phyloP scores from a whole-genome alignment of 2,113 vertebrate genomes.

The Melanerpes aurifrons region DNA sequence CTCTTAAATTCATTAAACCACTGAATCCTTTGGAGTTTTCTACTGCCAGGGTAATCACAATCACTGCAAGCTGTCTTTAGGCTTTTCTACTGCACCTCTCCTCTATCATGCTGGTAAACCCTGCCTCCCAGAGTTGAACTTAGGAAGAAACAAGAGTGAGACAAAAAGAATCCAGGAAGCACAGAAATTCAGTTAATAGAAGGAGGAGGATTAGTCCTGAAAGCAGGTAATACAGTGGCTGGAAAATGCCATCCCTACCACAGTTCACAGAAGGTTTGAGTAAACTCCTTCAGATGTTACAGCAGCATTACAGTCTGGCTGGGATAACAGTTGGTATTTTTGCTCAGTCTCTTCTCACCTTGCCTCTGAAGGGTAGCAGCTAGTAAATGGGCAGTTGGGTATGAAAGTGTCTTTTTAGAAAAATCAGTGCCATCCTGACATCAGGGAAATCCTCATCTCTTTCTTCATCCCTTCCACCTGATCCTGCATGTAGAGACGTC shows the following conservation, averaged over 20 bases:
- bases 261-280: not conserved
- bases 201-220: not conserved
- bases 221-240: not conserved
- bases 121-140: not conserved
- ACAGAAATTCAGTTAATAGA: not conserved
- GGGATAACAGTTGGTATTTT: not conserved
- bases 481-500: not conserved
- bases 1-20: not conserved
- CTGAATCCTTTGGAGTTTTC: not conserved
- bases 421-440: not conserved
- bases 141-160: not conserved
- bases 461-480: not conserved
- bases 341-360: not conserved
- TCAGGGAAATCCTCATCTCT: not conserved
- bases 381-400: accelerated
- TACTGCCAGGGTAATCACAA: not conserved
- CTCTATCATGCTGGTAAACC: not conserved
- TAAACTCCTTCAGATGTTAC: not conserved
- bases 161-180: not conserved
- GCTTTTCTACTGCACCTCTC: not conserved
- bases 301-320: not conserved
- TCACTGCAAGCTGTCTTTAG: not conserved
- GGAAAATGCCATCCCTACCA: not conserved
- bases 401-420: not conserved
- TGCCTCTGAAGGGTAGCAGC: not conserved